These are phyloP conservation scores for Drosophila fulvimacula DNA, from an alignment of 2,888 invertebrate species.

Conservation along the genomic window DNA sequence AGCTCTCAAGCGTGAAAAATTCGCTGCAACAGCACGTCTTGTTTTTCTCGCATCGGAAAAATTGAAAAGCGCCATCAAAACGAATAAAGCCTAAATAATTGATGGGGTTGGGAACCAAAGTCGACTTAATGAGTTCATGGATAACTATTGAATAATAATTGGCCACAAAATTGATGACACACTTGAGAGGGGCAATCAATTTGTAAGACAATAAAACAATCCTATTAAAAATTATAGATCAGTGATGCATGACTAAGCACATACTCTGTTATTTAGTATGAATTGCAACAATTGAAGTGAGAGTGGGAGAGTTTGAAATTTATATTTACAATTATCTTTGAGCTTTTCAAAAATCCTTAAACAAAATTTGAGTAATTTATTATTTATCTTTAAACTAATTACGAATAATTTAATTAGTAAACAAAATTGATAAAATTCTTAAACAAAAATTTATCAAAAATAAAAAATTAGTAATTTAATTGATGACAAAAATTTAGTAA, in stretches of 20 bases:
- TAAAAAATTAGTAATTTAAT: too few species aligned
- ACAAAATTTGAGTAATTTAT: too few species aligned
- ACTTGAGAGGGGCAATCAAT: conserved; percentile 15
- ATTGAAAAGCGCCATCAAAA: conserved; percentile 32
- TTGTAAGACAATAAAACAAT: background rate
- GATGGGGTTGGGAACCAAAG: conserved; percentile 19
- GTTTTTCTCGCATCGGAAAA: conserved; percentile 13
- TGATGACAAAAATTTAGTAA: too few species aligned
- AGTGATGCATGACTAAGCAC: background rate
- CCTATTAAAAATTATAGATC: background rate
- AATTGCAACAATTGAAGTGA: background rate
- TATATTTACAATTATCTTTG: too few species aligned
- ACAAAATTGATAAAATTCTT: too few species aligned
- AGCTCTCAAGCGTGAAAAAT: conserved; percentile 66
- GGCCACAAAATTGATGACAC: conserved; percentile 38
- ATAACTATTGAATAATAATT: conserved; percentile 27
- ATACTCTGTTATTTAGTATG: conserved; percentile 3
- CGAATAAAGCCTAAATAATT: conserved; percentile 33
- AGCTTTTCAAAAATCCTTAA: background rate
- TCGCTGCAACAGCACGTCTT: conserved; percentile 3
- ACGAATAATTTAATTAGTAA: too few species aligned
- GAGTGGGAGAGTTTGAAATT: background rate
- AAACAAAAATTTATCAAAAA: too few species aligned
- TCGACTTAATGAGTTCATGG: conserved; percentile 37
- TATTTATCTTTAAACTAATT: too few species aligned